phyloP scores from a whole-genome alignment of 2,113 vertebrate genomes.

The Sorex fumeus region DNA sequence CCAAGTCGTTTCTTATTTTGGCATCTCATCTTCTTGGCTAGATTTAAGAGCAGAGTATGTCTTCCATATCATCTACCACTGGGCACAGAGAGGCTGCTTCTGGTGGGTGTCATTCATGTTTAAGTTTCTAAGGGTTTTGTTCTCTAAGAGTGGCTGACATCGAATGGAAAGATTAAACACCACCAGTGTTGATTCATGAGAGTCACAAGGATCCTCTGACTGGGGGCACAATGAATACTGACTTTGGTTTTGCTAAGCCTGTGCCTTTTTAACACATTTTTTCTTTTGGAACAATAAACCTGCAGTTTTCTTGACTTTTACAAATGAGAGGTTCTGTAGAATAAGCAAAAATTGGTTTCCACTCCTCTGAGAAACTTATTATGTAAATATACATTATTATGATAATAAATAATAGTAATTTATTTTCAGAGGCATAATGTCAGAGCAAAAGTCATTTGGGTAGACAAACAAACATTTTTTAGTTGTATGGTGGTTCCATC shows the following conservation, averaged over 20 bases:
- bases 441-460: conserved; percentile 71
- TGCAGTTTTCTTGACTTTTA: conserved; percentile 72
- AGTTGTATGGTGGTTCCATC: conserved; percentile 67
- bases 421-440: conserved; percentile 72
- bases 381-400: conserved; percentile 75
- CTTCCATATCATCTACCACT: not conserved
- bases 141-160: conserved; percentile 22
- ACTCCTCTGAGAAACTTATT: conserved; percentile 75
- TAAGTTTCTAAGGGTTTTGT: conserved; percentile 49
- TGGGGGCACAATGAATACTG: not conserved
- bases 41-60: not conserved
- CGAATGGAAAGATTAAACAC: not conserved
- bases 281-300: conserved; percentile 43
- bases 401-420: conserved; percentile 81
- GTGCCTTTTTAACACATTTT: conserved; percentile 21
- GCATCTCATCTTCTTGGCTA: conserved; percentile 37
- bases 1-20: conserved; percentile 58
- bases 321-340: conserved; percentile 67
- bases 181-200: not conserved
- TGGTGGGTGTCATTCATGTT: not conserved
- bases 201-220: not conserved
- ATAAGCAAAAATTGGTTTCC: conserved; percentile 71
- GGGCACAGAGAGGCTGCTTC: not conserved
- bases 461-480: conserved; percentile 69
- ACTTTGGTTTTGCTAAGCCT: not conserved